phyloP scores from a whole-genome alignment of 1,140 invertebrate species.

The Drosophila takahashii region DNA sequence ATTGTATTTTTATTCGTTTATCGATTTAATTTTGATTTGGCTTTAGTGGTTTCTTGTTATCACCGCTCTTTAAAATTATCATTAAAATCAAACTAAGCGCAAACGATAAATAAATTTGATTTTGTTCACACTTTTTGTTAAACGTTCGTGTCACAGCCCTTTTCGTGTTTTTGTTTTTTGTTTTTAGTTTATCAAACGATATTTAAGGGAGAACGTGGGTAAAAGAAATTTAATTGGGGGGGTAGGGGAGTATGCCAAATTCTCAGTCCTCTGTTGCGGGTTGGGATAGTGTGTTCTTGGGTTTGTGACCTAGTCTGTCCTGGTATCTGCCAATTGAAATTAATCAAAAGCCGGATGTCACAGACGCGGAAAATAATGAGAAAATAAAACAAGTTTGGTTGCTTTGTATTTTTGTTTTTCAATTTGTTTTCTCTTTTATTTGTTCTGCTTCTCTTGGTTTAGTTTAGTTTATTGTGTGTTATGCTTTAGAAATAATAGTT shows the following conservation, averaged over 20 bases:
- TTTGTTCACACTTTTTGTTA: constrained; percentile 59
- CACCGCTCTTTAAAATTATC: constrained; percentile 66
- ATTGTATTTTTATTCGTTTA: constrained; percentile 55
- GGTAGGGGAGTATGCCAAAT: constrained; percentile 53
- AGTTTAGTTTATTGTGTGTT: constrained; percentile 55
- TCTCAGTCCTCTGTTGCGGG: constrained; percentile 44
- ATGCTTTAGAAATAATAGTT: constrained; percentile 75
- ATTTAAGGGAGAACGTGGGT: constrained; percentile 20
- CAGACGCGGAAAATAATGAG: constrained; percentile 46
- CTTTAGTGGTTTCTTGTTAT: constrained; percentile 72
- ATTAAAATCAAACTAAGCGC: constrained; percentile 35
- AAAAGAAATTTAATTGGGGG: constrained; percentile 26
- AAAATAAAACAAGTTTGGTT: constrained; percentile 77
- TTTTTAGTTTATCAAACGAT: constrained; percentile 56
- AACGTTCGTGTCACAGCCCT: constrained; percentile 79
- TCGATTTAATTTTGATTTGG: constrained; percentile 81
- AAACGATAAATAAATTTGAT: constrained; percentile 65
- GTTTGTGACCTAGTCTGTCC: constrained; percentile 33
- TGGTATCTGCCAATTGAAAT: constrained; percentile 63
- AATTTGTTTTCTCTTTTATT: constrained; percentile 75
- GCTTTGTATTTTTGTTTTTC: constrained; percentile 56
- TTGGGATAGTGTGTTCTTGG: constrained; percentile 19
- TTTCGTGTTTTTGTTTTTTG: constrained; percentile 56
- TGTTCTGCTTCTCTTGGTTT: constrained; percentile 61
- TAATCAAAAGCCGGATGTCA: constrained; percentile 36